A percentile compares a stretch with the other conserved stretches of the same genome.
phyloP scores from a whole-genome alignment of 2,113 vertebrate species.

The Irena cyanogastra region DNA sequence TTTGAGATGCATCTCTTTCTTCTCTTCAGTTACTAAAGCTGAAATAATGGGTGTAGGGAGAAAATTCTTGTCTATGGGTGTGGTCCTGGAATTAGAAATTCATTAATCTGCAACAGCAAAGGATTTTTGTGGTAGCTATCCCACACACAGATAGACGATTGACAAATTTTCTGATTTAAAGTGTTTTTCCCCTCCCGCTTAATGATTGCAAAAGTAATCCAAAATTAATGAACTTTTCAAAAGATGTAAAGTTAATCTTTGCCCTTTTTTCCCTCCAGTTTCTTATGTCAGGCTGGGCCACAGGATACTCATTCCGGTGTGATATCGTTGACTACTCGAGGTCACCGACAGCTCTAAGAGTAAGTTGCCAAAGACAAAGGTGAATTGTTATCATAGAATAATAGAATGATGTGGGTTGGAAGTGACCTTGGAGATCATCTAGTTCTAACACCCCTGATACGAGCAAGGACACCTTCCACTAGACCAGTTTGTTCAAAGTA shows the following conservation, averaged over 20 bases:
- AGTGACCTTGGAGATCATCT: background rate
- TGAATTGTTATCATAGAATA: background rate
- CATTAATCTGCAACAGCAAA: background rate
- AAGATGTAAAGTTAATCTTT: background rate
- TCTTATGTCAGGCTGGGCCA: slow-evolving; percentile 97
- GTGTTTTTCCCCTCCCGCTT: background rate
- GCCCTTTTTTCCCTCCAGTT: slow-evolving; percentile 73
- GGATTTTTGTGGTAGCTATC: background rate
- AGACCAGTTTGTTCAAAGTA: background rate
- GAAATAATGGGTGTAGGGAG: background rate
- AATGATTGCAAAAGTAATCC: background rate
- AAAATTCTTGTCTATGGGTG: background rate
- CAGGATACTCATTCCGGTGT: slow-evolving; percentile 89
- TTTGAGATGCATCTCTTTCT: background rate
- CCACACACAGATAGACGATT: background rate
- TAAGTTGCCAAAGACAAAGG: slow-evolving; percentile 67
- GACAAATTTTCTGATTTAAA: background rate
- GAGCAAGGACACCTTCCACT: background rate
- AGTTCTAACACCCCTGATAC: background rate
- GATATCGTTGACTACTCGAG: slow-evolving; percentile 89
- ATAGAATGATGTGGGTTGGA: background rate
- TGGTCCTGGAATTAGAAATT: background rate
- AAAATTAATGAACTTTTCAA: background rate
- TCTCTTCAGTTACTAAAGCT: background rate
- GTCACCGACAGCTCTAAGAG: slow-evolving; percentile 85